A percentile compares a stretch with the other conserved stretches of the same genome.
phyloP scores from a whole-genome alignment of 1,140 invertebrate genomes.

The Diachasma alloeum region DNA sequence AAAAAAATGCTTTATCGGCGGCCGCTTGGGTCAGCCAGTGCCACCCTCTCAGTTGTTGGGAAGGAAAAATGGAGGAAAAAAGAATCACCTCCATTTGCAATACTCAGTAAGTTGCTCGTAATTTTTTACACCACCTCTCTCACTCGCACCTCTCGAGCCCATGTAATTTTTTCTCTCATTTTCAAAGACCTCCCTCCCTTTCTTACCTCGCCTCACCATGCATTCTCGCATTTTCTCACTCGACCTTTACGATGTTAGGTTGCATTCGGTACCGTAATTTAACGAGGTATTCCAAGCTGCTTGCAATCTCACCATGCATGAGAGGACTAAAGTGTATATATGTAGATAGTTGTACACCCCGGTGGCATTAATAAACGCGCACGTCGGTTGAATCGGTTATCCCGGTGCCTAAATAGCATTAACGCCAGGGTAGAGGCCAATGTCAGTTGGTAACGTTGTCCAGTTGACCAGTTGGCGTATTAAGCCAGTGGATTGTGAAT shows the following conservation, averaged over 20 bases:
- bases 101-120: not conserved
- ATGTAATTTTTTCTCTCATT: slow-evolving; percentile 10
- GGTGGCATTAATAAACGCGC: slow-evolving; percentile 25
- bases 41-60: not conserved
- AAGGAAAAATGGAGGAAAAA: not conserved
- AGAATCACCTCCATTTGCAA: not conserved
- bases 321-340: not conserved
- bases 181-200: not conserved
- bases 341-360: not conserved
- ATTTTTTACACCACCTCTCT: not conserved
- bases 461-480: not conserved
- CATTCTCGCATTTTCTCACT: slow-evolving; percentile 14
- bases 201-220: not conserved
- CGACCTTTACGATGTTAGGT: slow-evolving; percentile 23
- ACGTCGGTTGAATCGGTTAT: slow-evolving; percentile 21
- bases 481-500: not conserved
- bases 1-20: not conserved
- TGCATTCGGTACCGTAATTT: slow-evolving; percentile 26
- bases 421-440: slow-evolving; percentile 6
- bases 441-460: not conserved
- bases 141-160: not conserved
- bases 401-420: slow-evolving; percentile 23
- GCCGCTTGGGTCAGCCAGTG: not conserved
- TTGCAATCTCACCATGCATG: slow-evolving; percentile 3
- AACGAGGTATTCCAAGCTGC: slow-evolving; percentile 14